Evolutionary conservation across 2,113 vertebrate genomes (phyloP).

Genomic region (Erinaceus europaeus): DNA sequence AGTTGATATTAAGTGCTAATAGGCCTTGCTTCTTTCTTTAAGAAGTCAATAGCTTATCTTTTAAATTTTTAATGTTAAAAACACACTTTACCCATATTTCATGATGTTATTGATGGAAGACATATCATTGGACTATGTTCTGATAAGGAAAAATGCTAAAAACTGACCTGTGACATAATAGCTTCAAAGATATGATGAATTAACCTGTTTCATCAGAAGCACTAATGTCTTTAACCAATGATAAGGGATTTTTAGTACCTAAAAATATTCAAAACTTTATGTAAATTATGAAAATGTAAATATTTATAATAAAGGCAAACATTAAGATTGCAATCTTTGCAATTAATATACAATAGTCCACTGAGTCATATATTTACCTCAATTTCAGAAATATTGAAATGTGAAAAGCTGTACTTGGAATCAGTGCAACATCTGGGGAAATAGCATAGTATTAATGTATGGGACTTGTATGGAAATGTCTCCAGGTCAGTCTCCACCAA

Average conservation of each 20-base stretch:
- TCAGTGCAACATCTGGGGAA: neutral
- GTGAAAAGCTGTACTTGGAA: neutral
- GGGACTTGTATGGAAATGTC: no score
- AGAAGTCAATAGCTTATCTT: neutral
- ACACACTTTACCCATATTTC: conserved; percentile 7
- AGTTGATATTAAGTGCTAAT: no score
- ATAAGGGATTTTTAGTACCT: neutral
- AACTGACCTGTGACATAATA: neutral
- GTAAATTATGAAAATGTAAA: conserved; percentile 3
- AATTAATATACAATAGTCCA: neutral
- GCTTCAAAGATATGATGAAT: neutral
- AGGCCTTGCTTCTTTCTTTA: neutral
- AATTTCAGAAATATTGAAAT: neutral
- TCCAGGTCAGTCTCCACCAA: no score
- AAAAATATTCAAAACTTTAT: conserved; percentile 15
- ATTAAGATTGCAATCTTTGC: neutral
- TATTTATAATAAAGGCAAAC: conserved; percentile 25
- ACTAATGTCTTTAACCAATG: neutral
- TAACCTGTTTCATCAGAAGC: neutral
- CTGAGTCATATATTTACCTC: neutral
- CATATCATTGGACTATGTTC: neutral
- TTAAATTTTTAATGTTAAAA: neutral
- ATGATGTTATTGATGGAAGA: neutral
- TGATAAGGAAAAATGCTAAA: neutral
- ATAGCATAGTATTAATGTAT: no score